Conservation (phyloP, 2,888 invertebrate species). For the Onthophagus sagittarius region DNA sequence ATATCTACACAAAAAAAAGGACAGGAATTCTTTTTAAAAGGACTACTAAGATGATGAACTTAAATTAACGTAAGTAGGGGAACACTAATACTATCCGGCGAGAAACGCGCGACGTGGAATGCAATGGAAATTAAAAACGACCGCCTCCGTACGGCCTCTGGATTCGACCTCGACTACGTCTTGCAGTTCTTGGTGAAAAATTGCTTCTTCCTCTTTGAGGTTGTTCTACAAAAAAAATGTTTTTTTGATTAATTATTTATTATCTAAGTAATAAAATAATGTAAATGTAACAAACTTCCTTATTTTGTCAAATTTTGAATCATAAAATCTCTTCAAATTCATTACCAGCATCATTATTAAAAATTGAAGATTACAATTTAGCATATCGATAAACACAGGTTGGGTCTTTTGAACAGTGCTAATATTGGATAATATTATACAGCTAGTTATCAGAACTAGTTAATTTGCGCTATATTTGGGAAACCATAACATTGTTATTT, state of each 20-base stretch:
- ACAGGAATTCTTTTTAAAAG: not conserved
- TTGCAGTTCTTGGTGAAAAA: constrained; percentile 37
- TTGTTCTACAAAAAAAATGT: constrained; percentile 10
- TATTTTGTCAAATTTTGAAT: too few species aligned
- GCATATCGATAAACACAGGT: too few species aligned
- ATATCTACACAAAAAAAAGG: not conserved
- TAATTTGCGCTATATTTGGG: too few species aligned
- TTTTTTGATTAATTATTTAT: too few species aligned
- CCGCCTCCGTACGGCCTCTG: constrained; percentile 38
- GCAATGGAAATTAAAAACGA: constrained; percentile 20
- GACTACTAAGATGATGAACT: not conserved
- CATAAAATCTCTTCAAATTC: too few species aligned
- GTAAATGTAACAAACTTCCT: not conserved
- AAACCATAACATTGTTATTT: too few species aligned
- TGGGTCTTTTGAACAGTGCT: too few species aligned
- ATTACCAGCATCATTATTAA: too few species aligned
- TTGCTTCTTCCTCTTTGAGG: constrained; percentile 29
- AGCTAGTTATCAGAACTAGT: too few species aligned
- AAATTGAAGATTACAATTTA: too few species aligned
- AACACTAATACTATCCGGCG: not conserved
- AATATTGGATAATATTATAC: too few species aligned
- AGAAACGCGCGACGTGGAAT: constrained; percentile 16
- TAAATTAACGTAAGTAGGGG: not conserved
- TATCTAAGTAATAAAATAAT: not conserved
- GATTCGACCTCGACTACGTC: constrained; percentile 39